A percentile compares a stretch with the other conserved stretches of the same genome.
Conservation (phyloP, 2,113 vertebrate species). For the Ifrita kowaldi region DNA sequence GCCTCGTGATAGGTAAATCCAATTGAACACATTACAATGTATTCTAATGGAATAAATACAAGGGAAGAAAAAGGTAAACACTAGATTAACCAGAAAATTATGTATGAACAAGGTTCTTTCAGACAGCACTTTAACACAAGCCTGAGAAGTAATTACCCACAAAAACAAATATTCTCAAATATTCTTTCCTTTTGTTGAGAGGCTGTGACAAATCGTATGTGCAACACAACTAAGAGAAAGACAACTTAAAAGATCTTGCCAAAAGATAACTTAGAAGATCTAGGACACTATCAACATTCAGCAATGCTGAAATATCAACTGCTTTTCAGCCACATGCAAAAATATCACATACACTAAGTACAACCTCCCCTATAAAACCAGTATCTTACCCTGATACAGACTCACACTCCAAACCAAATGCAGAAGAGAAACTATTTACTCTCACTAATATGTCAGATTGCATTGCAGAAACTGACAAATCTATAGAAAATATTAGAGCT, state of each 20-base stretch:
- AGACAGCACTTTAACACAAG: neutral
- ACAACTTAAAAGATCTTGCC: neutral
- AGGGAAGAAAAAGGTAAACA: neutral
- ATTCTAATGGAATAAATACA: neutral
- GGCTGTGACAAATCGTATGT: neutral
- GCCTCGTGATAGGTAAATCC: neutral
- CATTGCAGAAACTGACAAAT: neutral
- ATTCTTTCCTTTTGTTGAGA: neutral
- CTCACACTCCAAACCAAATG: neutral
- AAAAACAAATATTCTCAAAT: neutral
- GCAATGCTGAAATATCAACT: neutral
- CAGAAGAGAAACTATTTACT: neutral
- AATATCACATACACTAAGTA: neutral
- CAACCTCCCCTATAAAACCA: neutral
- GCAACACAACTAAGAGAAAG: neutral
- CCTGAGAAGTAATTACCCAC: neutral
- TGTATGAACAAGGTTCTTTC: neutral
- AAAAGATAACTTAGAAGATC: neutral
- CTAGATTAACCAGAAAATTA: neutral
- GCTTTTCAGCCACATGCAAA: neutral
- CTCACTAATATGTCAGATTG: neutral
- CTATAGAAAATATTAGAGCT: neutral
- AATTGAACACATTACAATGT: neutral
- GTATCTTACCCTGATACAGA: neutral
- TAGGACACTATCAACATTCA: neutral